Conservation (phyloP, 2,113 vertebrate species). For the Egretta garzetta region DNA sequence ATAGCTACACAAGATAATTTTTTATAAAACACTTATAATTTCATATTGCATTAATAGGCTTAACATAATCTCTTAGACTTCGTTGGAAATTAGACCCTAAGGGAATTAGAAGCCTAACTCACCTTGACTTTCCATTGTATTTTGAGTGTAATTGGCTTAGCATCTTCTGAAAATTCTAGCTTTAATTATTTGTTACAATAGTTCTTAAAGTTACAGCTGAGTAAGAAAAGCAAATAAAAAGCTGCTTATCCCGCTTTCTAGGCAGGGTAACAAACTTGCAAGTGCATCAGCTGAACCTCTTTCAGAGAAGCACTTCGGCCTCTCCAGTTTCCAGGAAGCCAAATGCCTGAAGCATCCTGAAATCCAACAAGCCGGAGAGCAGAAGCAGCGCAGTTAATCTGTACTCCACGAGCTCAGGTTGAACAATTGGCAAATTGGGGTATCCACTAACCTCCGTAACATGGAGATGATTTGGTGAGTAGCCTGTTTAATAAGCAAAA, state of each 20-base stretch:
- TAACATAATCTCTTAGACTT: constrained; percentile 55
- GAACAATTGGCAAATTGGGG: background rate
- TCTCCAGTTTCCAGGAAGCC: background rate
- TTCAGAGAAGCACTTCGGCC: background rate
- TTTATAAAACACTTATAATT: constrained; percentile 29
- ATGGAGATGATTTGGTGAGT: background rate
- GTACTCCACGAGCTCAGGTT: background rate
- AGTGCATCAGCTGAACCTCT: background rate
- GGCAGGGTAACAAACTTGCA: background rate
- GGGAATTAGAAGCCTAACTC: constrained; percentile 58
- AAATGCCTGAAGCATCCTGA: background rate
- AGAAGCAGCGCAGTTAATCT: background rate
- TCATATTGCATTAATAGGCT: constrained; percentile 52
- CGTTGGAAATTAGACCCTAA: constrained; percentile 38
- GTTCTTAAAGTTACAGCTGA: constrained; percentile 27
- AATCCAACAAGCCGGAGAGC: background rate
- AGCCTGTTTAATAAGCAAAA: background rate
- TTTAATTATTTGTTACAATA: constrained; percentile 38
- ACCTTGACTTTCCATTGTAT: constrained; percentile 61
- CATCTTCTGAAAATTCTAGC: constrained; percentile 24
- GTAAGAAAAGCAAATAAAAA: background rate
- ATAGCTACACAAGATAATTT: constrained; percentile 34
- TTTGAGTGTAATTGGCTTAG: constrained; percentile 54
- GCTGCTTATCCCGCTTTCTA: background rate
- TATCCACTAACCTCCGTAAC: background rate